phyloP scores from a whole-genome alignment of 2,888 invertebrate species.

The Pyrocoelia pectoralis region DNA sequence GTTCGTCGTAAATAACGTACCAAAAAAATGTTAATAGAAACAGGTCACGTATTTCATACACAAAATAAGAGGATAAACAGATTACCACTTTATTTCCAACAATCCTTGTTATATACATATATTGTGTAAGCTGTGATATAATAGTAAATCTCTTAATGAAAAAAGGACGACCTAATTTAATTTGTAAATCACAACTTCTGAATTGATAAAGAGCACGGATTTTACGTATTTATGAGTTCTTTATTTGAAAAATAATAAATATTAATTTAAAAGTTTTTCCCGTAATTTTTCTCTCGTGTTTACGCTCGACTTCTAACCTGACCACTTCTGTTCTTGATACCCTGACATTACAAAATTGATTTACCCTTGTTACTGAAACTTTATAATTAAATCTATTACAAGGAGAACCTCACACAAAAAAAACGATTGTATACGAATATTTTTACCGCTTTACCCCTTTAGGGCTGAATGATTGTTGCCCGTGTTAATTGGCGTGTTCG shows the following conservation, averaged over 20 bases:
- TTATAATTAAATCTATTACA: too few relatives aligned
- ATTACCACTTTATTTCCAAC: conserved; percentile 1
- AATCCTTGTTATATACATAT: neutral
- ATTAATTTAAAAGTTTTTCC: neutral
- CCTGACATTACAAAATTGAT: too few relatives aligned
- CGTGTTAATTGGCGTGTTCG: too few relatives aligned
- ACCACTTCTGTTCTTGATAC: too few relatives aligned
- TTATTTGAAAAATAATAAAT: neutral
- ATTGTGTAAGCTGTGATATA: neutral
- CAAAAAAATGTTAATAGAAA: neutral
- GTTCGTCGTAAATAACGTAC: neutral
- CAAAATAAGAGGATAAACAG: conserved; percentile 1
- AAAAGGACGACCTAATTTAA: conserved; percentile 1
- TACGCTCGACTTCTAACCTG: too few relatives aligned
- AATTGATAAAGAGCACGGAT: neutral
- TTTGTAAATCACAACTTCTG: neutral
- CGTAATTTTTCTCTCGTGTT: too few relatives aligned
- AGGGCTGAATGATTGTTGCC: too few relatives aligned
- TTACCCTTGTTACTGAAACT: too few relatives aligned
- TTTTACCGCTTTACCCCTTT: too few relatives aligned
- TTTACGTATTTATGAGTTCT: neutral
- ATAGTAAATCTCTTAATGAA: neutral
- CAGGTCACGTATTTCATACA: conserved; percentile 1
- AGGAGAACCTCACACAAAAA: too few relatives aligned
- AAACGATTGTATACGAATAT: too few relatives aligned